Percentiles rank a stretch among this genome's conserved stretches.
These are phyloP conservation scores for Perca flavescens DNA, from an alignment of 2,113 vertebrate genomes.

Conservation along the genomic window DNA sequence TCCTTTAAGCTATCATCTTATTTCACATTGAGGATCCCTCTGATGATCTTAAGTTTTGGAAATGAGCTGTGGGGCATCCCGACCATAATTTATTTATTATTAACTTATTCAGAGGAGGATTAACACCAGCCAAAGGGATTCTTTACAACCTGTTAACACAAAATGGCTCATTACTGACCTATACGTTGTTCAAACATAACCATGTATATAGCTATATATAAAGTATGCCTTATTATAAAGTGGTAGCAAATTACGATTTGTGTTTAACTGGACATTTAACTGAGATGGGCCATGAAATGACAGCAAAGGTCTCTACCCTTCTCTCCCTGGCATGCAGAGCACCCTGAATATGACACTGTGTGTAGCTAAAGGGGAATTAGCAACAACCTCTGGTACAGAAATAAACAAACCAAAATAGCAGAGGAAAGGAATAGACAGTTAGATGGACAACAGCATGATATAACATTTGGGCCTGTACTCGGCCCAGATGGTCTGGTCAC, in stretches of 20 bases:
- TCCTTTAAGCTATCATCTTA: background rate
- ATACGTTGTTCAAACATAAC: too few species aligned
- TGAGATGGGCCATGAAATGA: slow-evolving; percentile 12
- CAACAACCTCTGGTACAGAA: slow-evolving; percentile 71
- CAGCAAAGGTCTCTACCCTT: slow-evolving; percentile 35
- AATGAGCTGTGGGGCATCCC: background rate
- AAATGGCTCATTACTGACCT: background rate
- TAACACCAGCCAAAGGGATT: background rate
- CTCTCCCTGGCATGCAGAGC: slow-evolving; percentile 5
- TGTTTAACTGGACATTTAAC: slow-evolving; percentile 5
- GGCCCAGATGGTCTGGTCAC: slow-evolving; percentile 54
- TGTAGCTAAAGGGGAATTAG: slow-evolving; percentile 66
- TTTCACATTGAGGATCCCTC: background rate
- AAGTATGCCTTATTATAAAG: background rate
- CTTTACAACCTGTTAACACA: background rate
- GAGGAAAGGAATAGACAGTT: slow-evolving; percentile 55
- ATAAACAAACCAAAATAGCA: slow-evolving; percentile 78
- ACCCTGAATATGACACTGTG: slow-evolving; percentile 64
- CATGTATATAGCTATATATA: background rate
- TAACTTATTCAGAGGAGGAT: background rate
- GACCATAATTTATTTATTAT: background rate
- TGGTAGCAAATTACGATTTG: background rate
- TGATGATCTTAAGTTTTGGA: background rate
- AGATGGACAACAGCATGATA: slow-evolving; percentile 56
- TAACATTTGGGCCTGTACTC: slow-evolving; percentile 40